These are phyloP conservation scores for Pseudochromis fuscus DNA, from an alignment of 2,797 vertebrate genomes.

Conservation along the genomic window DNA sequence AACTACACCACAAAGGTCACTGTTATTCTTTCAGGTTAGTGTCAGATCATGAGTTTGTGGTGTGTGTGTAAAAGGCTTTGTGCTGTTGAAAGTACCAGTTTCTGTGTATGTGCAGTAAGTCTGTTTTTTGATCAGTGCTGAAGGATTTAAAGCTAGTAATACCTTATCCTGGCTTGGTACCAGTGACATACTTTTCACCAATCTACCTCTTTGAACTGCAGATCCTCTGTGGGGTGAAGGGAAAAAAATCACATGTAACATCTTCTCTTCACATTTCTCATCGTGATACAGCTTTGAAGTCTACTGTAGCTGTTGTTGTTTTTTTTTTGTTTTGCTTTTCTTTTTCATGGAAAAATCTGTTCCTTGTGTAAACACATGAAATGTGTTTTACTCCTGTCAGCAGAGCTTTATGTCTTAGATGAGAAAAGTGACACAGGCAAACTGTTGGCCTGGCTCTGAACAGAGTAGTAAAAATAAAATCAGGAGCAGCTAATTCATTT, in stretches of 20 bases:
- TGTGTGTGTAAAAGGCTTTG: slow-evolving; percentile 6
- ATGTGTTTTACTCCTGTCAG: not conserved
- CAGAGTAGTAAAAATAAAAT: not conserved
- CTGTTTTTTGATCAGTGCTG: slow-evolving; percentile 72
- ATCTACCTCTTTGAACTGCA: slow-evolving; percentile 70
- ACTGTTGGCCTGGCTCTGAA: not conserved
- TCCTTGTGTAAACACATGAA: slow-evolving; percentile 11
- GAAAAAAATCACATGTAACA: slow-evolving; percentile 45
- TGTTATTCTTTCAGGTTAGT: slow-evolving; percentile 45
- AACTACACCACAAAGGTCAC: slow-evolving; percentile 51
- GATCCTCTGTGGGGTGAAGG: slow-evolving; percentile 33
- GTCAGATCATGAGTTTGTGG: slow-evolving; percentile 42
- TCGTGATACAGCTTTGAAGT: slow-evolving; percentile 34
- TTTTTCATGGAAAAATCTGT: slow-evolving; percentile 10
- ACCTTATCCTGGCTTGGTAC: slow-evolving; percentile 73
- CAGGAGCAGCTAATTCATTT: no score
- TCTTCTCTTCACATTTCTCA: slow-evolving; percentile 43
- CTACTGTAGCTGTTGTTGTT: slow-evolving; percentile 27
- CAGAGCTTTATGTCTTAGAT: not conserved
- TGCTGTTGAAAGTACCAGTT: slow-evolving; percentile 21
- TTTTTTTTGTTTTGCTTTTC: not conserved
- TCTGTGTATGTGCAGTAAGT: slow-evolving; percentile 47
- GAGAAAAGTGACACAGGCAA: not conserved
- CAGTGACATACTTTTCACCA: slow-evolving; percentile 77
- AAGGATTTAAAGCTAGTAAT: slow-evolving; percentile 79